A percentile compares a stretch with the other conserved stretches of the same genome.
These are phyloP conservation scores for Adrianichthys oophorus DNA, from an alignment of 2,797 vertebrate species.

Conservation along the genomic window DNA sequence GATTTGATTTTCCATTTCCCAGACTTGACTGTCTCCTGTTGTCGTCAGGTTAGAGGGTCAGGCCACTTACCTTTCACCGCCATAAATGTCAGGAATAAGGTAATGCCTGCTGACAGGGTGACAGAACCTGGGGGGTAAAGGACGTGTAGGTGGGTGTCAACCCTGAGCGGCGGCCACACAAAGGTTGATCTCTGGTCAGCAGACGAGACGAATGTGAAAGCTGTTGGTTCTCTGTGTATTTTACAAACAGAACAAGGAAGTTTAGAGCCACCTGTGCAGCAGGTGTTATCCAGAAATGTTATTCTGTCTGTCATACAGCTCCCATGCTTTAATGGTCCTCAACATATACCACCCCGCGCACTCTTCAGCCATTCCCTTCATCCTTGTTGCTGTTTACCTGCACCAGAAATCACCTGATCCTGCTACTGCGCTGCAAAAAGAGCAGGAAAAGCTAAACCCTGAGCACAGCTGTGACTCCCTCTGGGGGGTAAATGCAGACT, in stretches of 20 bases:
- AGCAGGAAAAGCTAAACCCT: no score
- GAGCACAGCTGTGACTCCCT: no score
- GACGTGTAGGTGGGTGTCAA: slow-evolving; percentile 13
- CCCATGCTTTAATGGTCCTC: no score
- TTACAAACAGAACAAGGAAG: neutral
- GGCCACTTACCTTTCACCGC: slow-evolving; percentile 1
- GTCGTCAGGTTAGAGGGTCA: slow-evolving; percentile 32
- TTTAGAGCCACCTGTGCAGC: slow-evolving; percentile 1
- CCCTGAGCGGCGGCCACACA: neutral
- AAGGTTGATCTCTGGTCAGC: neutral
- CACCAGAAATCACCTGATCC: no score
- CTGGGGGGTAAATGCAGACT: no score
- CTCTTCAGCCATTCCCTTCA: no score
- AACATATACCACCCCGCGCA: no score
- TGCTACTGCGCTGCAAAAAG: no score
- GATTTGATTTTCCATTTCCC: slow-evolving; percentile 9
- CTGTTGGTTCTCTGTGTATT: neutral
- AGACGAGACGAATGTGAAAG: neutral
- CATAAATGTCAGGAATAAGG: slow-evolving; percentile 24
- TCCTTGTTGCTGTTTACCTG: no score
- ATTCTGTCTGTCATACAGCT: no score
- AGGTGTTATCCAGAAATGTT: slow-evolving; percentile 10
- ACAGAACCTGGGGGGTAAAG: slow-evolving; percentile 11
- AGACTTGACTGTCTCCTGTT: slow-evolving; percentile 25
- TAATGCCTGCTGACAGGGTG: slow-evolving; percentile 15